phyloP scores from a whole-genome alignment of 30 jellyfish, hydroid and myxozoan species.

The Clytia hemisphaerica region DNA sequence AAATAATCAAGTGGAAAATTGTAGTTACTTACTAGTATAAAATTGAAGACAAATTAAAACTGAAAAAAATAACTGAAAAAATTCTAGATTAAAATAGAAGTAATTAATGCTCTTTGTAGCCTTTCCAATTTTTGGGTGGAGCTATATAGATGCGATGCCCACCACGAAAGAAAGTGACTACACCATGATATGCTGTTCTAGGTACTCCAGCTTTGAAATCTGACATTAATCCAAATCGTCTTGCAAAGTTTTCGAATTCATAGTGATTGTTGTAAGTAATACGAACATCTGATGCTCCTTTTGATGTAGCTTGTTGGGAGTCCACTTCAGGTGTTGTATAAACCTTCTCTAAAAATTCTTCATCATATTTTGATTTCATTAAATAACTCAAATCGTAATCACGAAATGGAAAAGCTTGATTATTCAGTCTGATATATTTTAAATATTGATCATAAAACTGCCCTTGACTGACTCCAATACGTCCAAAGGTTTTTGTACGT shows the following conservation, averaged over 20 bases:
- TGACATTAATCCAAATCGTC: conserved; percentile 77
- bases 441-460: conserved; percentile 90
- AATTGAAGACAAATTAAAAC: too few species aligned
- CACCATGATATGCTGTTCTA: conserved; percentile 87
- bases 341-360: conserved; percentile 41
- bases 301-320: conserved; percentile 25
- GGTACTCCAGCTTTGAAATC: conserved; percentile 98
- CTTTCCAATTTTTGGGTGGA: conserved; percentile 84
- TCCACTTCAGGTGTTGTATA: conserved; percentile 37
- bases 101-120: conserved; percentile 38
- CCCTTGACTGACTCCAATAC: conserved; percentile 95
- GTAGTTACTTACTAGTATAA: too few species aligned
- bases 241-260: conserved; percentile 51
- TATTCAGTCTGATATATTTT: conserved; percentile 58
- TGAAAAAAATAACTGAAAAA: too few species aligned
- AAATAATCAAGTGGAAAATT: too few species aligned
- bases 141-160: conserved; percentile 48
- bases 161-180: conserved; percentile 51
- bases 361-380: conserved; percentile 65
- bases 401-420: conserved; percentile 54
- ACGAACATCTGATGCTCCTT: conserved; percentile 41
- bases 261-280: conserved; percentile 37
- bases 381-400: conserved; percentile 56
- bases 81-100: background rate
- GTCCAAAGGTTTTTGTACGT: conserved; percentile 93